Conservation (phyloP, 2,113 vertebrate species). For the Xerus inauris region DNA sequence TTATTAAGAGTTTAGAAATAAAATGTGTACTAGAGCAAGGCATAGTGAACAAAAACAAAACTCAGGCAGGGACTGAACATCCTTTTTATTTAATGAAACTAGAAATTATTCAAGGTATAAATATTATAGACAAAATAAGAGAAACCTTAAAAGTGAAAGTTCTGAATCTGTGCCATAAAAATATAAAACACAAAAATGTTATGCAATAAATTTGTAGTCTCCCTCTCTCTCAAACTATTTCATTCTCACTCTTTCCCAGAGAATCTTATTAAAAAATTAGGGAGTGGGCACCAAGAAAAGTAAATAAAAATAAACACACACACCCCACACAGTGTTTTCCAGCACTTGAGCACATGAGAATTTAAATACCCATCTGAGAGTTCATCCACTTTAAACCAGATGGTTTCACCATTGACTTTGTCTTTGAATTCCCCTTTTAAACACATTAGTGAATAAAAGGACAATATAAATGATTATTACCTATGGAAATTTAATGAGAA, state of each 20-base stretch:
- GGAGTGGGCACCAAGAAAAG: neutral
- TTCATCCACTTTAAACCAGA: slow-evolving; percentile 37
- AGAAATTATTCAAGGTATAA: neutral
- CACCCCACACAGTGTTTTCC: neutral
- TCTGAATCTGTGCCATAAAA: neutral
- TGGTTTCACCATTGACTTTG: slow-evolving; percentile 60
- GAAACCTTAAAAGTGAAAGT: neutral
- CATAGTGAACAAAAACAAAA: neutral
- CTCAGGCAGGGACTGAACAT: neutral
- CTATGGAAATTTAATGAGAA: slow-evolving; percentile 42
- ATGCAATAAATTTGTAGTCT: neutral
- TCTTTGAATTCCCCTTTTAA: slow-evolving; percentile 65
- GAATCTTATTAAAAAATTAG: neutral
- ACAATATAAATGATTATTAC: slow-evolving; percentile 19
- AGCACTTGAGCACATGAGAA: neutral
- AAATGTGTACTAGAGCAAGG: neutral
- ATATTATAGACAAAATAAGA: neutral
- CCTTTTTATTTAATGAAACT: neutral
- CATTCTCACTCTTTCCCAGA: neutral
- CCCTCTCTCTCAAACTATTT: neutral
- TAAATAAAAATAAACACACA: neutral
- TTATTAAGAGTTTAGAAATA: slow-evolving; percentile 1
- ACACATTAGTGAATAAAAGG: slow-evolving; percentile 42
- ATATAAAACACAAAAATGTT: neutral
- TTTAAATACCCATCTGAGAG: slow-evolving; percentile 39